Base-by-base conservation (phyloP, 2,113 vertebrate genomes). In the Argyrosomus japonicus region DNA sequence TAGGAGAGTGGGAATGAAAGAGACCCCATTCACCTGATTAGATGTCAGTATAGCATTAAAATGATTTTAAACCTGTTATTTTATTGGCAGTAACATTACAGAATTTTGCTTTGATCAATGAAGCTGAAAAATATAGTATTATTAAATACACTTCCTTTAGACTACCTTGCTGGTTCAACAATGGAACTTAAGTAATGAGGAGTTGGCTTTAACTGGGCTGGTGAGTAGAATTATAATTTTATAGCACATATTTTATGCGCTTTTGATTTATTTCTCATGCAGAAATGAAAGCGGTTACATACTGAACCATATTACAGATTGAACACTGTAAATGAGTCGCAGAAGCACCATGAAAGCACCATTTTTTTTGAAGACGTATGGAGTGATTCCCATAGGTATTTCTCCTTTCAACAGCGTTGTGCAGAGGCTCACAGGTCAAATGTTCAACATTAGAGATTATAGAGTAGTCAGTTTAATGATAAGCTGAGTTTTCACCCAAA, bases 381-480 rank as follows among this genome's bases (percentile, higher is more conserved):
- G 47, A 76, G 67, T 64, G 43, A 86, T 71, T 73, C 61, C 75
- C 58, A 43, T 25, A 45, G 65, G 50, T 25, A 36, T 32, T 18
- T 23, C 15, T 4, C 29, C 45, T 69, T 51, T 40, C 48, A 56
- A 45, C 75, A 65, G 50, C 1, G 10, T 48, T 58, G 47, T 50
- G 27, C 23, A 36, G 27, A 51, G 65, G 65, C 75, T 78, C 57
- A 65, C 48, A 64, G 82, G 76, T 87, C 32, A 21, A 81, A 87
- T 73, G 71, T 23, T 62, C 67, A 68, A 18, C 61, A 64, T 63
- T 64, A 68, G 72, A 77, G 43, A 85, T 77, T 71, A 77, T 32
- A 74, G 48, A 53, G 74, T 29, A 43, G 50, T 79, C 64, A 54
- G 12, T 62, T 70, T 68, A 79, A 78, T 74, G 64, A 85, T 74